phyloP scores from a whole-genome alignment of 2,888 invertebrate genomes.

The Crocallis elinguaria region DNA sequence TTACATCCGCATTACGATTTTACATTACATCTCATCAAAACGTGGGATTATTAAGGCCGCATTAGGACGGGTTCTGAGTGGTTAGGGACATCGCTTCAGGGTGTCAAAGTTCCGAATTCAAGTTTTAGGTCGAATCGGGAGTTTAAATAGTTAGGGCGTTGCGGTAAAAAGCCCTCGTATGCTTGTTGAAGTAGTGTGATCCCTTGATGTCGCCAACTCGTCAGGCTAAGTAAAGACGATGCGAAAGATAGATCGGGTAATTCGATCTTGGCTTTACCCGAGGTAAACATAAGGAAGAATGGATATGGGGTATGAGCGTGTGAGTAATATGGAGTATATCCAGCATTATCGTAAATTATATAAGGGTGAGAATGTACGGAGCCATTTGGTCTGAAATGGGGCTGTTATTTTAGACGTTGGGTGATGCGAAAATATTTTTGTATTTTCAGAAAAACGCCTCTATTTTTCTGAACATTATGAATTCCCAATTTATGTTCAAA shows the following conservation, averaged over 20 bases:
- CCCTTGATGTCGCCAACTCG: background rate
- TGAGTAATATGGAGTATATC: slow-evolving; percentile 9
- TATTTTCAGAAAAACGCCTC: background rate
- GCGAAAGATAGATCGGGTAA: slow-evolving; percentile 15
- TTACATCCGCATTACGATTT: slow-evolving; percentile 8
- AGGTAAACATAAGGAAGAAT: slow-evolving; percentile 17
- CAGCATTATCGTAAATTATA: slow-evolving; percentile 20
- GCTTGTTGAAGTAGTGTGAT: background rate
- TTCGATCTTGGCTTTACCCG: slow-evolving; percentile 11
- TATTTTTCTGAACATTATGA: background rate
- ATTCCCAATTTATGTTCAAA: background rate
- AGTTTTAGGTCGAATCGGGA: slow-evolving; percentile 8
- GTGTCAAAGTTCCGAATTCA: slow-evolving; percentile 12
- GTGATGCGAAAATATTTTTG: slow-evolving; percentile 6
- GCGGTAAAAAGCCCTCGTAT: slow-evolving; percentile 9
- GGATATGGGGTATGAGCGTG: slow-evolving; percentile 1
- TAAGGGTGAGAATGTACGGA: slow-evolving; percentile 18
- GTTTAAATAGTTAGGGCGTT: slow-evolving; percentile 13
- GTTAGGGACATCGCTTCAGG: slow-evolving; percentile 5
- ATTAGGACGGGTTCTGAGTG: background rate
- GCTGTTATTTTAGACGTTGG: slow-evolving; percentile 6
- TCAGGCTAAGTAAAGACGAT: background rate
- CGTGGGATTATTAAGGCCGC: background rate
- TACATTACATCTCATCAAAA: slow-evolving; percentile 4
- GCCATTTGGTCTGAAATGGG: slow-evolving; percentile 11